These are phyloP conservation scores for Stenolophus ochropezus DNA, from an alignment of 2,888 invertebrate genomes.

Conservation along the genomic window DNA sequence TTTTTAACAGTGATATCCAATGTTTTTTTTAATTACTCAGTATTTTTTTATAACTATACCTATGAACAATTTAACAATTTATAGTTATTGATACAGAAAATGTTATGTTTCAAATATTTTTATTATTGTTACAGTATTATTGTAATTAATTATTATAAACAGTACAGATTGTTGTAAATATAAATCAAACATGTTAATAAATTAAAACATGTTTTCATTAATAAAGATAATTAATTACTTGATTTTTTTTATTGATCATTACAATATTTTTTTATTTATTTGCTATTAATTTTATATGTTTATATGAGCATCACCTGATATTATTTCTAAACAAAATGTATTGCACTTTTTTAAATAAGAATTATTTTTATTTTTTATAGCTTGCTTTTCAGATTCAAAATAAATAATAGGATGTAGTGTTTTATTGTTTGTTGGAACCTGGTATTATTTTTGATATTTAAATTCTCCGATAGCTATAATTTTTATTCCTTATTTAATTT, in stretches of 20 bases:
- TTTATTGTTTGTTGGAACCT: not conserved
- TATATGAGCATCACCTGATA: no score
- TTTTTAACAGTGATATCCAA: not conserved
- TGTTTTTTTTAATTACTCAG: not conserved
- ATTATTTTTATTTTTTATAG: no score
- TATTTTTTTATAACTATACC: not conserved
- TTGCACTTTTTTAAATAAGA: no score
- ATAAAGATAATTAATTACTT: not conserved
- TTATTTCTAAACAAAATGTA: no score
- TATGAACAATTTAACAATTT: not conserved
- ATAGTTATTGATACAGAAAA: not conserved
- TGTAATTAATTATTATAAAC: slow-evolving; percentile 20
- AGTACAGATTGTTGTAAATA: slow-evolving; percentile 3
- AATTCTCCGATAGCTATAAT: no score
- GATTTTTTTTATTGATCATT: no score
- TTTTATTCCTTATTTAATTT: no score
- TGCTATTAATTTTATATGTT: no score
- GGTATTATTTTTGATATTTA: not conserved
- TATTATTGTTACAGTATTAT: slow-evolving; percentile 24
- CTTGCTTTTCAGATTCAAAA: no score
- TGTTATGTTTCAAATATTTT: slow-evolving; percentile 24
- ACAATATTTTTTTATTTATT: no score
- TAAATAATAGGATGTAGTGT: no score
- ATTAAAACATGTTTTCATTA: not conserved
- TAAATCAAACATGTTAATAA: not conserved